Evolutionary conservation across 2,113 vertebrate species (phyloP).

Genomic region (Erythrocercus mccallii): DNA sequence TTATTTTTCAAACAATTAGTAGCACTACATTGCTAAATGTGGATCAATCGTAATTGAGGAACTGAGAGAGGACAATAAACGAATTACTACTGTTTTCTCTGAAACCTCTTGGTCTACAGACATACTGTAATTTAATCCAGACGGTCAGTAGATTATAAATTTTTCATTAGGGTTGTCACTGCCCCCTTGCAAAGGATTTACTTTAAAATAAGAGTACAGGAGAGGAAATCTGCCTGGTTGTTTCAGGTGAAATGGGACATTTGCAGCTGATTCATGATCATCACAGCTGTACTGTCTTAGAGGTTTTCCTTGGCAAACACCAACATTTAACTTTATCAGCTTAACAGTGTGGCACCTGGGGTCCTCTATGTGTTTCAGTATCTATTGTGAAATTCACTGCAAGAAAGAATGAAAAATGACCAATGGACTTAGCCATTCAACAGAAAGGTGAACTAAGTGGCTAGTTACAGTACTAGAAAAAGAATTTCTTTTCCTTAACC

Average conservation of each 20-base stretch:
- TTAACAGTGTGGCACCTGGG: neutral
- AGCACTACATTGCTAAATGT: constrained; percentile 47
- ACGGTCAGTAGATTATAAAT: constrained; percentile 75
- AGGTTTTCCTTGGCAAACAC: neutral
- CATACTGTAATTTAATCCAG: constrained; percentile 73
- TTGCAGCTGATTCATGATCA: neutral
- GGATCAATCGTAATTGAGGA: constrained; percentile 72
- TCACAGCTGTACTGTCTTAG: neutral
- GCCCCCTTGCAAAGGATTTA: constrained; percentile 61
- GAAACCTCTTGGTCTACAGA: constrained; percentile 69
- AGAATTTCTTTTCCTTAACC: fast-evolving
- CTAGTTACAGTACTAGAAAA: neutral
- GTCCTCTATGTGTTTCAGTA: neutral
- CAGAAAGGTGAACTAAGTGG: neutral
- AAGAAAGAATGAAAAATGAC: neutral
- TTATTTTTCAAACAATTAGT: constrained; percentile 69
- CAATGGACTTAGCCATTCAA: neutral
- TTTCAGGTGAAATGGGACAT: constrained; percentile 21
- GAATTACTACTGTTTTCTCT: constrained; percentile 78
- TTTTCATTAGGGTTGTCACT: constrained; percentile 67
- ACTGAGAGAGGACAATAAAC: constrained; percentile 77
- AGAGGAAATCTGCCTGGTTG: neutral
- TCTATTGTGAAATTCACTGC: neutral
- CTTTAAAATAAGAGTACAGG: constrained; percentile 47
- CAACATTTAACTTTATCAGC: neutral